Conservation (phyloP, 2,797 vertebrate genomes). For the Crypturellus tataupa region DNA sequence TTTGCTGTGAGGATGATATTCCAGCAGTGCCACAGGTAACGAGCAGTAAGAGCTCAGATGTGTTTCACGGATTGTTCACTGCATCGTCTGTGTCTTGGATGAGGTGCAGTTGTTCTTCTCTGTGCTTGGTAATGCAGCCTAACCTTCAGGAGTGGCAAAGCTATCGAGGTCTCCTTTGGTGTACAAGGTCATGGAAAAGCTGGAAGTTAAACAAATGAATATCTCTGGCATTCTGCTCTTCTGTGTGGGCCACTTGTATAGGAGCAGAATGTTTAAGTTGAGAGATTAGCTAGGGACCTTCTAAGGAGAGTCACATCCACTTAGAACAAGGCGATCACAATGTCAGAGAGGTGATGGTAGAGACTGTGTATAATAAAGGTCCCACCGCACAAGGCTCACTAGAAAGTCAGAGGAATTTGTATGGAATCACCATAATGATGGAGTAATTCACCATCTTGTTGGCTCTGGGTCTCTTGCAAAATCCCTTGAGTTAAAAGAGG, state of each 20-base stretch:
- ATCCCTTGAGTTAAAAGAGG: not conserved
- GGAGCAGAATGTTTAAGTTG: not conserved
- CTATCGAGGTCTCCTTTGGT: not conserved
- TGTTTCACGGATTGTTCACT: not conserved
- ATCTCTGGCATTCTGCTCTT: not conserved
- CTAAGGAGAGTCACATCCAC: not conserved
- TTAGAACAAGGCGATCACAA: not conserved
- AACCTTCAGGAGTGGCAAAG: not conserved
- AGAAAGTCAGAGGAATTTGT: too few relatives aligned
- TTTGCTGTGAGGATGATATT: not conserved
- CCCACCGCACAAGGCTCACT: too few relatives aligned
- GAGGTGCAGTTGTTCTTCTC: not conserved
- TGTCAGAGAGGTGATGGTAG: not conserved
- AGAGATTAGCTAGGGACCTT: not conserved
- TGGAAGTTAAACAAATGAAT: too few relatives aligned
- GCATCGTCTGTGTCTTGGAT: accelerated
- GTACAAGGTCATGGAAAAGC: not conserved
- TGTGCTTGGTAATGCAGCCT: not conserved
- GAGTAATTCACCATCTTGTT: not conserved
- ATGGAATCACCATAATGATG: too few relatives aligned
- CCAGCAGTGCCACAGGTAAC: not conserved
- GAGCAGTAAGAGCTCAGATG: not conserved
- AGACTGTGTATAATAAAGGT: too few relatives aligned
- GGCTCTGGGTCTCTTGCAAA: not conserved
- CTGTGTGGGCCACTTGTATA: not conserved